Evolutionary conservation across 2,113 vertebrate species (phyloP).

Genomic region (Pica pica): DNA sequence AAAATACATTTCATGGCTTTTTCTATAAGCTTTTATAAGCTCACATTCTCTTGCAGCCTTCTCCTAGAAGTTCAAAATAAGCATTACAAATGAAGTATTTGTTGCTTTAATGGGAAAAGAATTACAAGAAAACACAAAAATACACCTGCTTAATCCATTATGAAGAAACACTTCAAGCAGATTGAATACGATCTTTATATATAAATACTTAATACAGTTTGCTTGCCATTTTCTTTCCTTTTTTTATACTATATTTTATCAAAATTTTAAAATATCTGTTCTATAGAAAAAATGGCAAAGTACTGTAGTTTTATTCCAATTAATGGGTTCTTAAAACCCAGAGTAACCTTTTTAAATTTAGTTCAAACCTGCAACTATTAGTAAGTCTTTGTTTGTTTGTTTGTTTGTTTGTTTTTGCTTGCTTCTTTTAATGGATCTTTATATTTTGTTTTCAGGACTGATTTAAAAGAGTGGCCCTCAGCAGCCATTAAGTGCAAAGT

Average conservation of each 20-base stretch:
- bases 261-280: slow-evolving; percentile 77
- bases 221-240: slow-evolving; percentile 74
- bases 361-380: slow-evolving; percentile 75
- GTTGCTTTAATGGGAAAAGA: slow-evolving; percentile 71
- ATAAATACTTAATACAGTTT: slow-evolving; percentile 75
- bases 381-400: slow-evolving; percentile 55
- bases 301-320: slow-evolving; percentile 75
- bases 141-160: slow-evolving; percentile 78
- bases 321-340: slow-evolving; percentile 72
- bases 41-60: slow-evolving; percentile 58
- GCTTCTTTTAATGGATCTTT: slow-evolving; percentile 57
- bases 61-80: slow-evolving; percentile 75
- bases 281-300: slow-evolving; percentile 77
- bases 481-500: slow-evolving; percentile 90
- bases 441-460: slow-evolving; percentile 72
- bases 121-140: slow-evolving; percentile 79
- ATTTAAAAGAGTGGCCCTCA: slow-evolving; percentile 66
- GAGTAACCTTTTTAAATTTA: slow-evolving; percentile 68
- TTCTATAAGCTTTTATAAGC: slow-evolving; percentile 78
- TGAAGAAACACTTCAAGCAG: slow-evolving; percentile 79
- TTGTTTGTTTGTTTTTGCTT: not conserved
- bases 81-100: slow-evolving; percentile 75
- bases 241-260: slow-evolving; percentile 74
- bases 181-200: slow-evolving; percentile 74
- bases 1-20: slow-evolving; percentile 90